Evolutionary conservation across 1,140 invertebrate genomes (phyloP), one percentile per base, ranked within the genome.

Genomic region (Bombus waltoni): DNA sequence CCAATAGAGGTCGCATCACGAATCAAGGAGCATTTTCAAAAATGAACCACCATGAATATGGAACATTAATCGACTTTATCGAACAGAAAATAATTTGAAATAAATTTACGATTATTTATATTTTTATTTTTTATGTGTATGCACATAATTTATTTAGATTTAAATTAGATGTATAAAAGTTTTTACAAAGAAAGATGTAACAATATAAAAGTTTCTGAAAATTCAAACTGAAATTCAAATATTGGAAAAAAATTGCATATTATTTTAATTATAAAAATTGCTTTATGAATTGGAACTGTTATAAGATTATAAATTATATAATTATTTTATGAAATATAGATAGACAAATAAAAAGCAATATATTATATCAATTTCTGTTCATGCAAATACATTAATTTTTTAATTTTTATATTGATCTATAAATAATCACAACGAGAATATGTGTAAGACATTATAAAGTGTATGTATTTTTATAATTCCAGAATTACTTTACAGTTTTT

Each of bases 1-100:
- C 18, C 62, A 35, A 25, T 42, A 84, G 82, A 78, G 25, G 82
- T 28, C 82, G 47, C 40, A 25, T 3, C 38, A 59, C 0, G 1
- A 38, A 25, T 68, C 59, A 78, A 84, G 75, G 65, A 15, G n/a
- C 1, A 44, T 84, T 79, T 59, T 79, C 75, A 84, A 83, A 35
- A 35, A 75, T 35, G 25, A 53, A 13, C 5, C 18, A 35, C 1
- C 10, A n/a, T 3, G 15, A 53, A 53, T 1, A 68, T 22, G 9
- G 1, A 68, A 68, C 1, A 68, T 3, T 38, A 38, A 68, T 53
- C 18, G 18, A 65, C 1, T 66, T 66, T 66, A 9, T 66, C 18
- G 32, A 8, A 22, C 10, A 66, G 15, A 35, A 70, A 70, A 40
- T 70, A 70, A 40, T 70, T 40, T 38, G 15, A 40, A 70, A 40